These are phyloP conservation scores for Mirza zaza DNA, from an alignment of 2,113 vertebrate genomes.

Conservation along the genomic window DNA sequence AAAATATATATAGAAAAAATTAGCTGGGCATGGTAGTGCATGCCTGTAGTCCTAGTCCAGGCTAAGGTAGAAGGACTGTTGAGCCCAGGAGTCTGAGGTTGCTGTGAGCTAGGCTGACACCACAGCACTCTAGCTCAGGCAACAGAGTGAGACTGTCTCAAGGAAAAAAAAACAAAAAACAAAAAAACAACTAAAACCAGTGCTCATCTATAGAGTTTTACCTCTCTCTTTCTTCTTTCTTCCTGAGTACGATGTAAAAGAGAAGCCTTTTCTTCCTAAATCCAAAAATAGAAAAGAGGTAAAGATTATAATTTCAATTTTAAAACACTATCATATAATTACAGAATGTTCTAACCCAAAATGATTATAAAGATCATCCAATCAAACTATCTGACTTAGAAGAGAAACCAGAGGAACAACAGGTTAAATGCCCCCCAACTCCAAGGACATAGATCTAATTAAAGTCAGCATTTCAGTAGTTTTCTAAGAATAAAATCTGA, in stretches of 20 bases:
- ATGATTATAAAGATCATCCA: background rate
- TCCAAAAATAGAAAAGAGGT: conserved; percentile 49
- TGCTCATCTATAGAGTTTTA: conserved; percentile 68
- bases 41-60: too few species aligned
- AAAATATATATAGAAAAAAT: too few species aligned
- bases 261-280: conserved; percentile 97
- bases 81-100: too few species aligned
- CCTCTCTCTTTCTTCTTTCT: conserved; percentile 97
- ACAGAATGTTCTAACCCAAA: background rate
- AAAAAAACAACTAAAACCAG: background rate
- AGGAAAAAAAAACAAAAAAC: too few species aligned
- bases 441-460: background rate
- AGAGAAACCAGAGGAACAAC: background rate
- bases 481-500: background rate
- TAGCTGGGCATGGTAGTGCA: too few species aligned
- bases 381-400: background rate
- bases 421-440: background rate
- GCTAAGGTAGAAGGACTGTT: too few species aligned
- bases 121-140: too few species aligned
- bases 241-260: conserved; percentile 98
- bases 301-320: background rate
- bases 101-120: too few species aligned
- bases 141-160: too few species aligned
- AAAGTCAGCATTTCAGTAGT: background rate
- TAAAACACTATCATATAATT: background rate